Evolutionary conservation across 35 echinoderm and acorn worm genomes (phyloP).

Genomic region (Apostichopus japonicus): DNA sequence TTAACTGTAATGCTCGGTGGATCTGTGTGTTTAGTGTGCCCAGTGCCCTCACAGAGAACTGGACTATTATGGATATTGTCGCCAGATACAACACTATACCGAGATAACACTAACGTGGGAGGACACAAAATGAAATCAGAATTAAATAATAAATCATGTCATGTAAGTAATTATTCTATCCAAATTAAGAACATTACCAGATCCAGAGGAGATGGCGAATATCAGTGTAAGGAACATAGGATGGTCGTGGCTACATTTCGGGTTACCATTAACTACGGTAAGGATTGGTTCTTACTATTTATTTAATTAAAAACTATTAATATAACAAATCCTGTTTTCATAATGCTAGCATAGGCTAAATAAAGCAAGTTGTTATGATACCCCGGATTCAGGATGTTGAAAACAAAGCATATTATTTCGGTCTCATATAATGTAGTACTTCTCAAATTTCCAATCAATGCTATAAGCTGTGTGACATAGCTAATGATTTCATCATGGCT

Average conservation of each 20-base stretch:
- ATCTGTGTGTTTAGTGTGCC: neutral
- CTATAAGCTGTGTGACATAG: too few relatives aligned
- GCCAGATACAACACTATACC: neutral
- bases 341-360: too few relatives aligned
- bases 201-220: neutral
- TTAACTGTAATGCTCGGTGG: neutral
- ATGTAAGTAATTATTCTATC: neutral
- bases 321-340: neutral
- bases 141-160: neutral
- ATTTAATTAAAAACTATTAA: neutral
- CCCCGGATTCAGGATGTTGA: too few relatives aligned
- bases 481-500: too few relatives aligned
- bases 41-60: neutral
- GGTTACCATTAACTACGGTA: neutral
- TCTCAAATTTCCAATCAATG: too few relatives aligned
- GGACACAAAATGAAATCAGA: neutral
- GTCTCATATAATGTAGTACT: too few relatives aligned
- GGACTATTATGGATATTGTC: too few relatives aligned
- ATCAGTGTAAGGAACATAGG: neutral
- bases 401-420: too few relatives aligned
- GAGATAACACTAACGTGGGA: neutral
- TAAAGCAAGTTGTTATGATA: too few relatives aligned
- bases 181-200: neutral
- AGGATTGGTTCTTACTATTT: neutral
- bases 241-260: neutral